A percentile compares a stretch with the other conserved stretches of the same genome.
Conservation (phyloP, 1,140 invertebrate species). For the Sycophila sp. region DNA sequence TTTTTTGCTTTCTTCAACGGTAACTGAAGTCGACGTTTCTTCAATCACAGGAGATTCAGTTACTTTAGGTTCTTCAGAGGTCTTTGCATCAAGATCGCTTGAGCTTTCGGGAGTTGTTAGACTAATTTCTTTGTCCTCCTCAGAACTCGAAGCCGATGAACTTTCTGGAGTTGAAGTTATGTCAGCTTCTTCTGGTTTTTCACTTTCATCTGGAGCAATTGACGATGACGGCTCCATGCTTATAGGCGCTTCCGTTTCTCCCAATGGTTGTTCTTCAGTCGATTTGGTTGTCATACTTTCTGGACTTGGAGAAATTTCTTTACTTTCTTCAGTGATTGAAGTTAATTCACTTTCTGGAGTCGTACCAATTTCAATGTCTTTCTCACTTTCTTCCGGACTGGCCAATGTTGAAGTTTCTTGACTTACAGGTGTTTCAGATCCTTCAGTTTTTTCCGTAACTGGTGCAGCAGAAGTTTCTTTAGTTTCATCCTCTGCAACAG, state of each 20-base stretch:
- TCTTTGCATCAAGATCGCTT: too few species aligned
- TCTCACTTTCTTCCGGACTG: conserved; percentile 15
- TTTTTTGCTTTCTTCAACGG: not conserved
- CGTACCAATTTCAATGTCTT: not conserved
- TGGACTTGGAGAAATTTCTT: too few species aligned
- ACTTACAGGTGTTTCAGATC: not conserved
- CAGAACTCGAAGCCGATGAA: too few species aligned
- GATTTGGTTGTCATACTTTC: not conserved
- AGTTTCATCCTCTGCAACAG: not conserved
- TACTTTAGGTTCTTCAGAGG: too few species aligned
- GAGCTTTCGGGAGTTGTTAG: too few species aligned
- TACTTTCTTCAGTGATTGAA: too few species aligned
- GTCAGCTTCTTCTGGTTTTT: not conserved
- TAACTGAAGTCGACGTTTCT: conserved; percentile 23
- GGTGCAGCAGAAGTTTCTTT: not conserved
- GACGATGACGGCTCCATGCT: not conserved
- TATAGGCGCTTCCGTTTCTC: conserved; percentile 1
- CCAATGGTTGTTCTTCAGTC: conserved; percentile 6
- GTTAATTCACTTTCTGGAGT: too few species aligned
- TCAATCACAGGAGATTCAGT: too few species aligned
- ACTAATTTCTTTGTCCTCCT: too few species aligned
- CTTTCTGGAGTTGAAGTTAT: too few species aligned
- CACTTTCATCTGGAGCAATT: conserved; percentile 7
- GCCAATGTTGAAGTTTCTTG: not conserved
- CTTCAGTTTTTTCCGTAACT: too few species aligned